Conservation (phyloP, 2,113 vertebrate species). For the Coptodon rendalli region DNA sequence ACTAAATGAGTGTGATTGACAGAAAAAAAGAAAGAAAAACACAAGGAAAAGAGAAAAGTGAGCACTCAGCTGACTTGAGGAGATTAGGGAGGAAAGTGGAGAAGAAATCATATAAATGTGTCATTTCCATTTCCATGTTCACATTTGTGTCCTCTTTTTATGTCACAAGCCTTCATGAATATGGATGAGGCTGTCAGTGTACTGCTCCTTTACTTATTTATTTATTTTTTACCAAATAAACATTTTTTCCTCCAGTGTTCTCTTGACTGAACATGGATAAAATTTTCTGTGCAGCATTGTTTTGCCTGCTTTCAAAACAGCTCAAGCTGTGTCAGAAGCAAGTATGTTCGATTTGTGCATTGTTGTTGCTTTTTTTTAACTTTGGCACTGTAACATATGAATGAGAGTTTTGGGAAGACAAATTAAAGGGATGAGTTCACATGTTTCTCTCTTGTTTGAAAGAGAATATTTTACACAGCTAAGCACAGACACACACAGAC, state of each 20-base stretch:
- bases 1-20: constrained; percentile 8
- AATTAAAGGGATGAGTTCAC: background rate
- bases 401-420: background rate
- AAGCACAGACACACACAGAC: background rate
- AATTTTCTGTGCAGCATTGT: background rate
- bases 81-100: background rate
- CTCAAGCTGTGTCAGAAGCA: background rate
- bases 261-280: constrained; percentile 3
- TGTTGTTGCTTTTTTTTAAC: background rate
- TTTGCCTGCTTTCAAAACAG: background rate
- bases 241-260: background rate
- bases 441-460: background rate
- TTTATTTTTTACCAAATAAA: constrained; percentile 15
- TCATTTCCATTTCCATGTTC: constrained; percentile 45
- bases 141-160: constrained; percentile 16
- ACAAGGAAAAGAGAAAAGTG: background rate
- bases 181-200: constrained; percentile 38
- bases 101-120: constrained; percentile 18
- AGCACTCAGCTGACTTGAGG: background rate
- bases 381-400: background rate
- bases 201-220: background rate
- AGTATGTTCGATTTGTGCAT: background rate
- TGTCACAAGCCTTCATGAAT: constrained; percentile 20
- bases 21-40: background rate
- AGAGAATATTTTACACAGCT: background rate